phyloP scores from a whole-genome alignment of 2,888 invertebrate genomes.

The Litoditis marina region DNA sequence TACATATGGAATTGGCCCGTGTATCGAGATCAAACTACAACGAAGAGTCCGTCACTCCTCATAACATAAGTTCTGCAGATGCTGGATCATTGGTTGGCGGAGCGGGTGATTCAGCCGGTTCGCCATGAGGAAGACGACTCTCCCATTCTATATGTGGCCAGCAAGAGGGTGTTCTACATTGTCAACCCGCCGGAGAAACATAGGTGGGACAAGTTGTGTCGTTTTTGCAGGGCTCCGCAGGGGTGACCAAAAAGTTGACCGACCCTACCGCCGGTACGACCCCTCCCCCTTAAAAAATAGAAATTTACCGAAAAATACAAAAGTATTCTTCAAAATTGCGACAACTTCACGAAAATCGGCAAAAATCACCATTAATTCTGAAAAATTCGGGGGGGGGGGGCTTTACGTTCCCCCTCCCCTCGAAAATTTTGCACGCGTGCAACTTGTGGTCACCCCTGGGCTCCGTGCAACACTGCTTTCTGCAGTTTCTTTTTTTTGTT shows the following conservation, averaged over 20 bases:
- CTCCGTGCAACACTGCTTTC: neutral
- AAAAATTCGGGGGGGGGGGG: neutral
- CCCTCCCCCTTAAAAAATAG: too few species aligned
- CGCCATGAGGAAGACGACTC: neutral
- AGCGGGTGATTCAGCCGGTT: neutral
- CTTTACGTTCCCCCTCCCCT: neutral
- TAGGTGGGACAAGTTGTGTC: neutral
- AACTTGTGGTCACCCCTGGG: too few species aligned
- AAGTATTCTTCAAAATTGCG: too few species aligned
- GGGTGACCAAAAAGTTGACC: too few species aligned
- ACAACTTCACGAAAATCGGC: too few species aligned
- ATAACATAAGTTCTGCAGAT: neutral
- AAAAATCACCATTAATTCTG: neutral
- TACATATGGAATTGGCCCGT: too few species aligned
- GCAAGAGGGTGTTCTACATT: neutral
- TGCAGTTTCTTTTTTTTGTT: too few species aligned
- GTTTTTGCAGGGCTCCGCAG: neutral
- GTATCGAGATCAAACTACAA: too few species aligned
- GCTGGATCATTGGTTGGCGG: neutral
- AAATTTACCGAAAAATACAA: too few species aligned
- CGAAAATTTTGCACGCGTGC: too few species aligned
- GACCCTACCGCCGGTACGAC: too few species aligned
- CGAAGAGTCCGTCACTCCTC: too few species aligned
- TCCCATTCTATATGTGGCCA: neutral
- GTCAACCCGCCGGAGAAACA: neutral